A percentile compares a stretch with the other conserved stretches of the same genome.
These are phyloP conservation scores for Monodelphis domestica DNA, from an alignment of 2,797 vertebrate genomes.

Conservation along the genomic window DNA sequence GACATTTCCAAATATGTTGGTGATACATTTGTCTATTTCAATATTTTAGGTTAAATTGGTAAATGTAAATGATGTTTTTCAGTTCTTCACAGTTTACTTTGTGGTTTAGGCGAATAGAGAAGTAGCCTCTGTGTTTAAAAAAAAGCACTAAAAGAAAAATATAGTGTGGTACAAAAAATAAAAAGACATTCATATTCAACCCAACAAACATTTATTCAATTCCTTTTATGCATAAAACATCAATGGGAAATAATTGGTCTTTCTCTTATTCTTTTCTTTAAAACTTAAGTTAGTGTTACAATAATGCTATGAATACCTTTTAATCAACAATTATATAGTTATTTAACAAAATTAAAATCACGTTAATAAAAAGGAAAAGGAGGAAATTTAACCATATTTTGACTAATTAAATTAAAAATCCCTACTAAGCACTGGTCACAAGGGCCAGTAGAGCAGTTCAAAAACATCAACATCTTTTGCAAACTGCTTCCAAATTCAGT, in stretches of 20 bases:
- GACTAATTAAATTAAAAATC: conserved; percentile 49
- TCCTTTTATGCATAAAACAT: background rate
- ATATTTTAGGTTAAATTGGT: conserved; percentile 65
- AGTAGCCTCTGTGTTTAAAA: conserved; percentile 24
- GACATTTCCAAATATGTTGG: conserved; percentile 72
- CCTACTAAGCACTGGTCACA: background rate
- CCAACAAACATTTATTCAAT: conserved; percentile 27
- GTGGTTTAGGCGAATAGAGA: conserved; percentile 22
- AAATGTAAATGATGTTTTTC: conserved; percentile 43
- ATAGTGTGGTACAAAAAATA: background rate
- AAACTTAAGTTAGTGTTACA: background rate
- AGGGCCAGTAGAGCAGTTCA: conserved; percentile 33
- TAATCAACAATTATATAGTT: background rate
- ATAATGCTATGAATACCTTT: background rate
- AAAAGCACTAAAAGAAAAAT: conserved; percentile 26
- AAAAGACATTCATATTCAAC: conserved; percentile 28
- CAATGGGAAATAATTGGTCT: background rate
- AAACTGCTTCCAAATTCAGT: conserved; percentile 51
- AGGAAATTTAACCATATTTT: background rate
- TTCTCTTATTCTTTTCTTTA: conserved; percentile 16
- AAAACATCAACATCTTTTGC: conserved; percentile 46
- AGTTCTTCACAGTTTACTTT: conserved; percentile 26
- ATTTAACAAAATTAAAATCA: background rate
- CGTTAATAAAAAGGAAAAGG: conserved; percentile 1
- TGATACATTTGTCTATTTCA: conserved; percentile 62